A percentile compares a stretch with the other conserved stretches of the same genome.
Conservation (phyloP, 2,113 vertebrate species). For the Psephotus haematonotus region DNA sequence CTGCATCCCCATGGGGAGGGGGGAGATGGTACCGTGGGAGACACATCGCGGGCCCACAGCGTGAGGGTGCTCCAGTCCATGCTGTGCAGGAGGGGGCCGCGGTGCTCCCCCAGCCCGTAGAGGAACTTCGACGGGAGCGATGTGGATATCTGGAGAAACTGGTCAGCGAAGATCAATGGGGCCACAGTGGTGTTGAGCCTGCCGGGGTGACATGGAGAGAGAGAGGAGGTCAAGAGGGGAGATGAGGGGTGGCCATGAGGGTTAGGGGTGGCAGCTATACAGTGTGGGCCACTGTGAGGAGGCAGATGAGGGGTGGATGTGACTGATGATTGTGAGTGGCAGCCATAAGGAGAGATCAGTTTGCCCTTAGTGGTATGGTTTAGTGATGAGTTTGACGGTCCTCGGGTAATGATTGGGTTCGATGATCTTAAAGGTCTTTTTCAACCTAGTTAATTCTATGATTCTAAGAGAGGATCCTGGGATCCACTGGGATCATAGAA, state of each 20-base stretch:
- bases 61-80: slow-evolving; percentile 87
- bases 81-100: slow-evolving; percentile 79
- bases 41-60: slow-evolving; percentile 86
- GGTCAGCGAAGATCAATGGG: slow-evolving; percentile 86
- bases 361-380: neutral
- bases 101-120: slow-evolving; percentile 88
- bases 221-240: neutral
- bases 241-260: neutral
- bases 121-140: slow-evolving; percentile 75
- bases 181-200: slow-evolving; percentile 86
- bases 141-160: slow-evolving; percentile 88
- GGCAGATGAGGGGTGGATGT: neutral
- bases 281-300: neutral
- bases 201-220: neutral
- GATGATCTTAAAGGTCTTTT: neutral
- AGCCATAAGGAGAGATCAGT: neutral
- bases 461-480: neutral
- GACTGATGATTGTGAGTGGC: neutral
- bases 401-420: neutral
- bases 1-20: fast-evolving
- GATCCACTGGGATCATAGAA: neutral
- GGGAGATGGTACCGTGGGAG: slow-evolving; percentile 77
- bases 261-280: neutral
- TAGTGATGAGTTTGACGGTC: neutral
- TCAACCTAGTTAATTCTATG: neutral